phyloP scores from a whole-genome alignment of 2,797 vertebrate species.

The Mormyrops boulengeri region DNA sequence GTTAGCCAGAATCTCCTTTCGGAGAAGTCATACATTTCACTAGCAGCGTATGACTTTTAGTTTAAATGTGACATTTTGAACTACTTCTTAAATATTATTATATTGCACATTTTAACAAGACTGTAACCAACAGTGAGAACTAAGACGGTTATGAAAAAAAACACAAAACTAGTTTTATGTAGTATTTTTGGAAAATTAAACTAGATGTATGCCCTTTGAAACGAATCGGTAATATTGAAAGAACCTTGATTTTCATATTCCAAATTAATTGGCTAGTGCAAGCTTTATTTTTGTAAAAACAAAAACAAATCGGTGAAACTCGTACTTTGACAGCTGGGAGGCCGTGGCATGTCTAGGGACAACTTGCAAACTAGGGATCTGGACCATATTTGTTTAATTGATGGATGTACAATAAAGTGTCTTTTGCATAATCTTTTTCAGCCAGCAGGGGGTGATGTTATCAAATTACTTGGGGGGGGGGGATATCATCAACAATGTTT shows the following conservation, averaged over 20 bases:
- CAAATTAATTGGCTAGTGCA: not conserved
- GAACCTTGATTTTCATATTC: not conserved
- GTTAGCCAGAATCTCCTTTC: not conserved
- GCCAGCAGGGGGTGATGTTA: not conserved
- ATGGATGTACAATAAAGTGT: not conserved
- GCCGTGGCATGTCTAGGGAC: not conserved
- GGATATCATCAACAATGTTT: not conserved
- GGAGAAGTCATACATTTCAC: not conserved
- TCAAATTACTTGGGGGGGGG: not conserved
- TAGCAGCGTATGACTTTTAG: not conserved
- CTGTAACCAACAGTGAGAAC: not conserved
- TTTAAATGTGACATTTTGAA: not conserved
- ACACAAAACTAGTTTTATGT: not conserved
- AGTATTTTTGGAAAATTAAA: not conserved
- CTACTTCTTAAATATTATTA: not conserved
- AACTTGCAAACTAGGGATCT: not conserved
- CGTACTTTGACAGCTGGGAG: not conserved
- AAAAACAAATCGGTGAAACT: not conserved
- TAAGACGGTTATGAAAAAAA: not conserved
- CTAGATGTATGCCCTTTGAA: not conserved
- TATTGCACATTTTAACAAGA: not conserved
- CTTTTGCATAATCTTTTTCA: not conserved
- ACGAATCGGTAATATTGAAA: not conserved
- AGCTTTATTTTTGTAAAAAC: not conserved
- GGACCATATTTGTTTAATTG: not conserved